A percentile compares a stretch with the other conserved stretches of the same genome.
Conservation (phyloP, 2,888 invertebrate genomes). For the Orthosia incerta region DNA sequence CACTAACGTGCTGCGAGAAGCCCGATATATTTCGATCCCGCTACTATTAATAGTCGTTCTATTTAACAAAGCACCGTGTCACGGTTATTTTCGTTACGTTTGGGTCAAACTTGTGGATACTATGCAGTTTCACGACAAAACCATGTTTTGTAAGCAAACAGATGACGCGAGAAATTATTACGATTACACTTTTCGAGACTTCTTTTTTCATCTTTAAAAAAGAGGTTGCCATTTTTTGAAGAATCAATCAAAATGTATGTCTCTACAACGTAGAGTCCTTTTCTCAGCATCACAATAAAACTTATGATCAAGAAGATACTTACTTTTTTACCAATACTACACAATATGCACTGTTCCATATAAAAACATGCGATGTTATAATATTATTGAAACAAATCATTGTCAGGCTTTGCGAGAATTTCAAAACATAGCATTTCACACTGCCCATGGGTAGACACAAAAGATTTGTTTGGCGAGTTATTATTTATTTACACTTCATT, state of each 20-base stretch:
- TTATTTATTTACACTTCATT: not conserved
- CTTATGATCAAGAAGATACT: too few relatives aligned
- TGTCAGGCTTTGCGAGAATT: slow-evolving; percentile 6
- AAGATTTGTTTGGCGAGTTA: slow-evolving; percentile 14
- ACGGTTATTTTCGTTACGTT: slow-evolving; percentile 54
- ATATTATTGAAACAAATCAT: slow-evolving; percentile 19
- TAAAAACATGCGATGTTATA: not conserved
- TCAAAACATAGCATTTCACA: slow-evolving; percentile 12
- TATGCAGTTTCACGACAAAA: not conserved
- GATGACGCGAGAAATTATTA: not conserved
- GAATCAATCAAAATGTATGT: not conserved
- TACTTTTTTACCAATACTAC: too few relatives aligned
- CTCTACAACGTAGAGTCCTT: not conserved
- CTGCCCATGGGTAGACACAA: not conserved
- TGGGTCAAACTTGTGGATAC: slow-evolving; percentile 12
- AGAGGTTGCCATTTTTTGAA: too few relatives aligned
- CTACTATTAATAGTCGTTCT: slow-evolving; percentile 59
- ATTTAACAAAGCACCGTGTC: slow-evolving; percentile 57
- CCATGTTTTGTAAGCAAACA: not conserved
- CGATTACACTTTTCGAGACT: not conserved
- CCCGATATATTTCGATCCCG: slow-evolving; percentile 38
- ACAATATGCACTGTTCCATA: not conserved
- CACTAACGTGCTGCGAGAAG: not conserved
- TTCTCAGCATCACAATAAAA: not conserved
- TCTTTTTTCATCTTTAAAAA: too few relatives aligned